Conservation (phyloP, 2,113 vertebrate species). For the Microcebus murinus region DNA sequence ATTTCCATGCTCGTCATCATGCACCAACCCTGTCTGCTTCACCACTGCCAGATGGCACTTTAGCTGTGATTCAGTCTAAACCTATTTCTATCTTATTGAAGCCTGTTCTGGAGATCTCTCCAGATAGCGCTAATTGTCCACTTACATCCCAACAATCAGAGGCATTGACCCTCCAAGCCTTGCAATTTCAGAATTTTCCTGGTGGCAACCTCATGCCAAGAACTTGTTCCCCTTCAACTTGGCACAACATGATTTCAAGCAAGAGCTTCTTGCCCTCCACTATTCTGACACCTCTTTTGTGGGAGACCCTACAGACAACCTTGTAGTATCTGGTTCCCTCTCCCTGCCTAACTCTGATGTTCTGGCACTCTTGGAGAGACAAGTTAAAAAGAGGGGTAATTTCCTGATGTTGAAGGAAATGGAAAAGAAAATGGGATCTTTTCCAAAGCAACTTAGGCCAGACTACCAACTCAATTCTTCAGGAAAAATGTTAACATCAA, state of each 20-base stretch:
- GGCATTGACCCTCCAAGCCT: neutral
- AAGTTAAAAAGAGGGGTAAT: neutral
- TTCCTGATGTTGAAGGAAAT: neutral
- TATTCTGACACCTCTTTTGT: neutral
- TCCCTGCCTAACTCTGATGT: neutral
- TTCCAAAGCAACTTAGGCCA: neutral
- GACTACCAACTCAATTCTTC: neutral
- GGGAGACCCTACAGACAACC: accelerated
- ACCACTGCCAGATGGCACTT: neutral
- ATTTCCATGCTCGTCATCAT: neutral
- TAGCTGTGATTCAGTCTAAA: neutral
- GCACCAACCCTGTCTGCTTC: neutral
- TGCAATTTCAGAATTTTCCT: neutral
- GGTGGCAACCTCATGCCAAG: neutral
- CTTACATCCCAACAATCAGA: neutral
- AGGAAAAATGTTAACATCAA: neutral
- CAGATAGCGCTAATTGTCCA: neutral
- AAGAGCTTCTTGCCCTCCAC: neutral
- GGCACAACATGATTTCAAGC: neutral
- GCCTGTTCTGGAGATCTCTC: neutral
- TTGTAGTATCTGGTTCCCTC: neutral
- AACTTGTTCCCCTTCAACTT: neutral
- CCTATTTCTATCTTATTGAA: neutral
- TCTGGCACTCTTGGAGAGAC: neutral
- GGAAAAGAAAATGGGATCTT: neutral